These are phyloP conservation scores for Anorthoa munda DNA, from an alignment of 2,888 invertebrate species.

Conservation along the genomic window DNA sequence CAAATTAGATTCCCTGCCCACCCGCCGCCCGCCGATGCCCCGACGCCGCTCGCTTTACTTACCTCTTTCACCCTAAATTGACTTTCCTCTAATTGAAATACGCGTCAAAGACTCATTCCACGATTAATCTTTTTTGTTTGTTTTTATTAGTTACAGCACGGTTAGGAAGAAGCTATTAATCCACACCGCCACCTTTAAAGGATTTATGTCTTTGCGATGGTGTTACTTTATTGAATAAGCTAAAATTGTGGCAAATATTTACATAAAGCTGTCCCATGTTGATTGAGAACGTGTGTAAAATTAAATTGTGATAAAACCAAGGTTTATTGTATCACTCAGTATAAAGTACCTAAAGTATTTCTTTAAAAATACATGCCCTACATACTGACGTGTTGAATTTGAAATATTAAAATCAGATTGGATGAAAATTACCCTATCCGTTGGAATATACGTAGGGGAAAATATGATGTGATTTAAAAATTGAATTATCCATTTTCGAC, in stretches of 20 bases:
- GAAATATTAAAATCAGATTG: conserved; percentile 47
- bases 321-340: neutral
- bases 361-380: neutral
- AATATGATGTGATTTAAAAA: conserved; percentile 70
- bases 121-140: conserved; percentile 74
- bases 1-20: conserved; percentile 86
- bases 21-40: conserved; percentile 64
- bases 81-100: conserved; percentile 85
- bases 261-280: too few species aligned
- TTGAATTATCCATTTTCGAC: conserved; percentile 74
- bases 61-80: conserved; percentile 88
- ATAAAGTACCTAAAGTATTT: neutral
- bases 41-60: conserved; percentile 78
- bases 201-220: conserved; percentile 14
- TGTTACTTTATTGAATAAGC: neutral
- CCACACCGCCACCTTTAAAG: conserved; percentile 8
- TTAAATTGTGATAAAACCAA: conserved; percentile 5
- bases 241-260: too few species aligned
- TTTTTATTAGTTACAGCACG: conserved; percentile 55
- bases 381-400: conserved; percentile 10
- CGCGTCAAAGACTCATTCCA: conserved; percentile 75
- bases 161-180: conserved; percentile 29
- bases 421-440: conserved; percentile 32
- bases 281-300: too few species aligned
- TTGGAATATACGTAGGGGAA: conserved; percentile 44